Evolutionary conservation across 2,113 vertebrate genomes (phyloP), one percentile per base, ranked within the genome.

Genomic region (Seriola aureovittata): DNA sequence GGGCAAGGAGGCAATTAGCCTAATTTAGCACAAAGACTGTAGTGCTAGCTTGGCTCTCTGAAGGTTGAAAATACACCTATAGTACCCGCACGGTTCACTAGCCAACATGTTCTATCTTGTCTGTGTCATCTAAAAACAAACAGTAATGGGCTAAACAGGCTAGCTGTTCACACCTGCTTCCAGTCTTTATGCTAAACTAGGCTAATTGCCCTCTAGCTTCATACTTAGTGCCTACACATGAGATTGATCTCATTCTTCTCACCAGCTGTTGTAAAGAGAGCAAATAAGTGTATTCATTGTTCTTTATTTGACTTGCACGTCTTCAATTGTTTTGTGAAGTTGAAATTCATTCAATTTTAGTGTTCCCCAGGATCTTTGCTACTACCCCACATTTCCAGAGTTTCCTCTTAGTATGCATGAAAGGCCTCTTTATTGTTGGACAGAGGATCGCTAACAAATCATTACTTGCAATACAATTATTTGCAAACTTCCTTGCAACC

Each of bases 391-490:
- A 42, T 25, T 13, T 65, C 54, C 4, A 42, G 48, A 54, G n/a
- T 52, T 54, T 54, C 46, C 29, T 23, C 8, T 25, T 64, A 25
- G 3, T 60, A 42, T 58, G 60, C 16, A 50, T 40, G 52, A 48
- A 64, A 64, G 62, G 17, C 34, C 23, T 50, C 67, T 57, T 71
- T 25, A 57, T 52, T 67, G 23, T 8, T 8, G 21, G 62, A 54
- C 63, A 42, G 46, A 32, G 48, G 73, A 64, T 75, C 69, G 32
- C 57, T 44, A 52, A 60, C 59, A 65, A 63, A 72, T 64, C 62
- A 74, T 80, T 63, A 59, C 29, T 63, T 57, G 36, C 81, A 75
- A 65, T 75, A n/a, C 21, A 69, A 69, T 75, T 65, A 76, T 77
- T 80, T 70, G 42, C 1, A 80, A 82, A 79, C 66, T 36, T 75